These are phyloP conservation scores for Eciton burchellii DNA, from an alignment of 1,140 invertebrate genomes.

Conservation along the genomic window DNA sequence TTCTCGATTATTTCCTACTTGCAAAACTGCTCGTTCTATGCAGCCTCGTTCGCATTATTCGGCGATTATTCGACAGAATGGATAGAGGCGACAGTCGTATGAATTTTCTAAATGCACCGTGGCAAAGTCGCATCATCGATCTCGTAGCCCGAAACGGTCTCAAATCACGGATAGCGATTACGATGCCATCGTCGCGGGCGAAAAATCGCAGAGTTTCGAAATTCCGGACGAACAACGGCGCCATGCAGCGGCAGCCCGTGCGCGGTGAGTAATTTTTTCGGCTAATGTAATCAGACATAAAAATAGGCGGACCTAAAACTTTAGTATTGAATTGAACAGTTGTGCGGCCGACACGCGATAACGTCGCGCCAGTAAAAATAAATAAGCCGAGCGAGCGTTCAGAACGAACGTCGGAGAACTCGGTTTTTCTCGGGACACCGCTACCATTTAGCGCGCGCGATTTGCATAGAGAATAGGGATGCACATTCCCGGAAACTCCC, in stretches of 20 bases:
- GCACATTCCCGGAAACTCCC: slow-evolving; percentile 29
- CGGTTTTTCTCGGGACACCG: slow-evolving; percentile 51
- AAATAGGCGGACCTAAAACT: neutral
- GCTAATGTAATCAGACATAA: neutral
- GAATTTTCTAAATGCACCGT: neutral
- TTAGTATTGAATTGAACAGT: neutral
- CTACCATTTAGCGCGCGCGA: slow-evolving; percentile 64
- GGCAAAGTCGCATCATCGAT: neutral
- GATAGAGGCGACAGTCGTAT: neutral
- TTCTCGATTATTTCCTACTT: neutral
- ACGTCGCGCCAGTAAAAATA: neutral
- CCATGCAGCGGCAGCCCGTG: too few relatives aligned
- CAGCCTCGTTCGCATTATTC: neutral
- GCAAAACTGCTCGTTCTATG: neutral
- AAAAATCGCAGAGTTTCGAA: too few relatives aligned
- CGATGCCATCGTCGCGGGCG: too few relatives aligned
- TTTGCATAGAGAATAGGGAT: slow-evolving; percentile 60
- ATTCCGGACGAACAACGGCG: too few relatives aligned
- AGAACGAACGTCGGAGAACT: slow-evolving; percentile 15
- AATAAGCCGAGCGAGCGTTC: neutral
- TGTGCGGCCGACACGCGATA: neutral
- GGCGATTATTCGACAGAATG: neutral
- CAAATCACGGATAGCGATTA: neutral
- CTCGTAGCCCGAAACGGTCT: neutral
- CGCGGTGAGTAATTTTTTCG: too few relatives aligned